phyloP scores from a whole-genome alignment of 2,797 vertebrate genomes.

The Spinus pinus region DNA sequence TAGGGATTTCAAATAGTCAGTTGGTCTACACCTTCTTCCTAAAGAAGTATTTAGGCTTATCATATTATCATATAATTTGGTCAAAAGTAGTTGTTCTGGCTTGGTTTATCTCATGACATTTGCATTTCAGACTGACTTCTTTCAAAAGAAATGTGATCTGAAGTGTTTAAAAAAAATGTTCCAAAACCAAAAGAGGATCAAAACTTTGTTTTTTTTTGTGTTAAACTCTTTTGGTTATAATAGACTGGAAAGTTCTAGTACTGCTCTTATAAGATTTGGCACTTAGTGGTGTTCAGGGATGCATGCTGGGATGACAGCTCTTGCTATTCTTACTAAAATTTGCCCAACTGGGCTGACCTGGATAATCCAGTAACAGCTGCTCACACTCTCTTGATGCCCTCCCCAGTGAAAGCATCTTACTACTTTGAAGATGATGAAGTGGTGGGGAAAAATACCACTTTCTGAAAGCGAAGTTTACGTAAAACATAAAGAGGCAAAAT shows the following conservation, averaged over 20 bases:
- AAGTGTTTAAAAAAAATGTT: neutral
- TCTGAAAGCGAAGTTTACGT: neutral
- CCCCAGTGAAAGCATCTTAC: neutral
- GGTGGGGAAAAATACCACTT: neutral
- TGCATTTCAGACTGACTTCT: neutral
- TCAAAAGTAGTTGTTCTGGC: neutral
- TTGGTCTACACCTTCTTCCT: neutral
- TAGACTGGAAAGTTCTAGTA: neutral
- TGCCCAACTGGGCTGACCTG: fast-evolving
- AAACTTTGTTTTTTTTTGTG: neutral
- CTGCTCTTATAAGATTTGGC: neutral
- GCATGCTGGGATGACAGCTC: neutral
- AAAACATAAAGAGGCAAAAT: neutral
- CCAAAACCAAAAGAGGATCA: neutral
- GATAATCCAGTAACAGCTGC: neutral
- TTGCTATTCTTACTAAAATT: neutral
- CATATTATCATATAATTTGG: neutral
- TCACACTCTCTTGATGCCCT: neutral
- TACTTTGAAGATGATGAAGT: neutral
- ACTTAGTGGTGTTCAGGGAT: neutral
- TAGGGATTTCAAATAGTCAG: neutral
- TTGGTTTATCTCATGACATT: neutral
- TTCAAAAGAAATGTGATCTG: neutral
- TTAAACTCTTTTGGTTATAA: neutral
- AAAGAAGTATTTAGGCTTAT: neutral